These are phyloP conservation scores for Neostethus bicornis DNA, from an alignment of 2,797 vertebrate species.

Conservation along the genomic window DNA sequence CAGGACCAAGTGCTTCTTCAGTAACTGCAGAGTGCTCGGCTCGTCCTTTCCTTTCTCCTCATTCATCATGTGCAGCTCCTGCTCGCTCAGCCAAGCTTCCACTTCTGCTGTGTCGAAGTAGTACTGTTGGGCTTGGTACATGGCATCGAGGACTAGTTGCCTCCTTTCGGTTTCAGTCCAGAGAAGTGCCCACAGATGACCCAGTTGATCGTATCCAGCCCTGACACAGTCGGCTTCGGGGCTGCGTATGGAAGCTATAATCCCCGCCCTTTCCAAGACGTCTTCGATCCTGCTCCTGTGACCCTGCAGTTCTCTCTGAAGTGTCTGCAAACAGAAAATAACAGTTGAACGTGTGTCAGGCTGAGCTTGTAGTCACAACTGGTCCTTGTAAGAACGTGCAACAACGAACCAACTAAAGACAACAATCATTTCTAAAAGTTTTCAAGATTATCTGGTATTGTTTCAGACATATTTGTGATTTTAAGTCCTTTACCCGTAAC, in stretches of 20 bases:
- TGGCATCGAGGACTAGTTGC: slow-evolving; percentile 87
- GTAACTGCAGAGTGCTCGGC: slow-evolving; percentile 90
- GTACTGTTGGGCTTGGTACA: slow-evolving; percentile 94
- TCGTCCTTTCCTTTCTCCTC: slow-evolving; percentile 98
- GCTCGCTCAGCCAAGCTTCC: slow-evolving; percentile 94
- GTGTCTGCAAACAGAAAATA: slow-evolving; percentile 60
- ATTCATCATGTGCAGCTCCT: slow-evolving; percentile 95
- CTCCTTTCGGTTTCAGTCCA: slow-evolving; percentile 85
- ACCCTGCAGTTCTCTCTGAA: slow-evolving; percentile 89
- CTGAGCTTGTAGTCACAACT: too few species aligned
- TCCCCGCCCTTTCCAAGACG: slow-evolving; percentile 83
- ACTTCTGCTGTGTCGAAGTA: slow-evolving; percentile 92
- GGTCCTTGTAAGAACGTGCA: too few species aligned
- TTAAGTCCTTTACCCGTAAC: neutral
- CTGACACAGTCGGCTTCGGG: slow-evolving; percentile 84
- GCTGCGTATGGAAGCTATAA: slow-evolving; percentile 85
- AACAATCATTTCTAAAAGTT: too few species aligned
- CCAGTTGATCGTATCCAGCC: slow-evolving; percentile 82
- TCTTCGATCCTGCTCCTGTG: slow-evolving; percentile 86
- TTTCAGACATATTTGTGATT: too few species aligned
- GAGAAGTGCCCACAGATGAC: slow-evolving; percentile 83
- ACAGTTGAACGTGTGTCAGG: too few species aligned
- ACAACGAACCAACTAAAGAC: too few species aligned
- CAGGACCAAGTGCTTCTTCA: slow-evolving; percentile 91
- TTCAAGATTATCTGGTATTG: too few species aligned